Evolutionary conservation across 2,888 invertebrate species (phyloP).

Genomic region (Lamellibrachia columna): DNA sequence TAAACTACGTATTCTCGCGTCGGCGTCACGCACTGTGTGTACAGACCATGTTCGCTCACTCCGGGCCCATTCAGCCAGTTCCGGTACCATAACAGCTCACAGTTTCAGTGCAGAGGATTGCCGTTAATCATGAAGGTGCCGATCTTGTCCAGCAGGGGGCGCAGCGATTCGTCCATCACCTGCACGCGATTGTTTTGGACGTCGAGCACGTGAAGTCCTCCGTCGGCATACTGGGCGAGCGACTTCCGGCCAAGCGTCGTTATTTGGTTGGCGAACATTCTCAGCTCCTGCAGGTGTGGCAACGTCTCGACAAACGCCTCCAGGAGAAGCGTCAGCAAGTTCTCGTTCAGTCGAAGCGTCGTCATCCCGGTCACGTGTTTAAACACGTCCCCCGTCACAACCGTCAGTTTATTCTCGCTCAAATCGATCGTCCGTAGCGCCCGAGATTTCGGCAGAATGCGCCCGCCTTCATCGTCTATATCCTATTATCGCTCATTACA

Average conservation of each 20-base stretch:
- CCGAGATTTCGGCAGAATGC: conserved; percentile 29
- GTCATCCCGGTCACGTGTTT: conserved; percentile 25
- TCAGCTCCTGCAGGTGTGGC: conserved; percentile 24
- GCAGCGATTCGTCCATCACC: conserved; percentile 26
- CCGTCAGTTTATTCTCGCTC: conserved; percentile 29
- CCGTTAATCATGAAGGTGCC: conserved; percentile 21
- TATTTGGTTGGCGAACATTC: conserved; percentile 29
- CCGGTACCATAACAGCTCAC: conserved; percentile 38
- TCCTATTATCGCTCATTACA: conserved; percentile 29
- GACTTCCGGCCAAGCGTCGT: conserved; percentile 25
- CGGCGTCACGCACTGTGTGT: conserved; percentile 23
- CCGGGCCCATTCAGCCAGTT: conserved; percentile 30
- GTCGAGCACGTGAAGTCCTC: conserved; percentile 29
- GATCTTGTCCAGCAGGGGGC: conserved; percentile 26
- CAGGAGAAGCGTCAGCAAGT: conserved; percentile 32
- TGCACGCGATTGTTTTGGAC: conserved; percentile 34
- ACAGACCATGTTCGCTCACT: neutral
- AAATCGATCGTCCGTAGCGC: conserved; percentile 30
- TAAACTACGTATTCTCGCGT: conserved; percentile 20
- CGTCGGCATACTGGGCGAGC: neutral
- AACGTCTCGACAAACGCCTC: conserved; percentile 26
- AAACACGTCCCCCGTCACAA: conserved; percentile 28
- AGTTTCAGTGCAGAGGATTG: conserved; percentile 42
- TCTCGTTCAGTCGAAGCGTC: conserved; percentile 29
- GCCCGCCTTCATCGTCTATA: conserved; percentile 23